A percentile compares a stretch with the other conserved stretches of the same genome.
Conservation (phyloP, 2,113 vertebrate genomes). For the Scatophagus argus region DNA sequence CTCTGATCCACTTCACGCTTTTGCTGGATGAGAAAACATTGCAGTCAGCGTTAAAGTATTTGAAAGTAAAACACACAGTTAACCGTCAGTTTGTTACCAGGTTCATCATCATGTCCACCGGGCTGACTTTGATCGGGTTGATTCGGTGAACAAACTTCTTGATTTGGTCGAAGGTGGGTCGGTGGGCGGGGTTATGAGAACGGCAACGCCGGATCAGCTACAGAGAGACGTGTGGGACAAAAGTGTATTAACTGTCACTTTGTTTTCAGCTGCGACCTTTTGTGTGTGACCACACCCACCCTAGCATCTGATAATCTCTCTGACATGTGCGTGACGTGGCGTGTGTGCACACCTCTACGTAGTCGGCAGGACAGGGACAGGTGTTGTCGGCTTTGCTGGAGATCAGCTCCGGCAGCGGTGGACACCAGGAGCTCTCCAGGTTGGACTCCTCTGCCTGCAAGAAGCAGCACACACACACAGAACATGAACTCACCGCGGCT, state of each 20-base stretch:
- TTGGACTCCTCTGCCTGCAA: conserved; percentile 82
- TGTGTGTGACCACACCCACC: no score
- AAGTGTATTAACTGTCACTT: no score
- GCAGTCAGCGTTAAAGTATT: no score
- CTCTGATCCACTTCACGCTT: no score
- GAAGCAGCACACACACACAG: background rate
- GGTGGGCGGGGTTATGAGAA: conserved; percentile 84
- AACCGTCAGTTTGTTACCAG: conserved; percentile 81
- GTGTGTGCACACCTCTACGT: conserved; percentile 81
- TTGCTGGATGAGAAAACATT: no score
- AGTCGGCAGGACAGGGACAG: conserved; percentile 87
- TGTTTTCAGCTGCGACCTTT: no score
- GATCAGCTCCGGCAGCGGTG: conserved; percentile 86
- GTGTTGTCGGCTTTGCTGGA: conserved; percentile 85
- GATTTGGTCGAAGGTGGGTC: conserved; percentile 89
- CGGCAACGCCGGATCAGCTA: conserved; percentile 88
- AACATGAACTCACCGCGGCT: no score
- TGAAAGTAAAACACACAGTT: no score
- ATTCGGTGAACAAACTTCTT: conserved; percentile 88
- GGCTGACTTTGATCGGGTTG: conserved; percentile 90
- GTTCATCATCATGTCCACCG: conserved; percentile 91
- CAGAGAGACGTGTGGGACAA: conserved; percentile 24
- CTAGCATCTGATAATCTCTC: no score
- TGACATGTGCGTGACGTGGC: no score
- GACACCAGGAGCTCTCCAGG: conserved; percentile 82